A percentile compares a stretch with the other conserved stretches of the same genome.
Evolutionary conservation across 1,140 invertebrate genomes (phyloP).

Genomic region (Holotrichia oblita): DNA sequence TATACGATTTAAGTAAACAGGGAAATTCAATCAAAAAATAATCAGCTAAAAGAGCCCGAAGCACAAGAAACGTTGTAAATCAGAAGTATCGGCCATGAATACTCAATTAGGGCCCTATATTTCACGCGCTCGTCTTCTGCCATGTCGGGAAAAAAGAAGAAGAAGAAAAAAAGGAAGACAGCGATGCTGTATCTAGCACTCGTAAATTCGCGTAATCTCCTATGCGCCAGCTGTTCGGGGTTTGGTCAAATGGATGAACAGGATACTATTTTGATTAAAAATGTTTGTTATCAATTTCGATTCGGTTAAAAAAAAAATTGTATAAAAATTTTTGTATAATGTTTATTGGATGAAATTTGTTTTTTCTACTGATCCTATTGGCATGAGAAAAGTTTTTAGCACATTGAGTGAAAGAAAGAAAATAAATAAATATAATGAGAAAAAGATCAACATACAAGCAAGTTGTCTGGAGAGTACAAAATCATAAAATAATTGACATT

Average conservation of each 20-base stretch:
- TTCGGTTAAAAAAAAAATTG: constrained; percentile 2
- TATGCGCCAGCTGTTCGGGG: not conserved
- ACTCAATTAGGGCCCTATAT: constrained; percentile 46
- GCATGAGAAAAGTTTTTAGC: too few relatives aligned
- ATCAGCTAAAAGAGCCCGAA: constrained; percentile 44
- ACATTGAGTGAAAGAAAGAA: too few relatives aligned
- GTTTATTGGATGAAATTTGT: not conserved
- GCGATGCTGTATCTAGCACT: constrained; percentile 15
- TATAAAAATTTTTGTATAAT: not conserved
- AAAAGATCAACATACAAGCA: too few relatives aligned
- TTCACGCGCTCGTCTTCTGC: constrained; percentile 33
- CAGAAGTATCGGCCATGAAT: constrained; percentile 46
- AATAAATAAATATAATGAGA: too few relatives aligned
- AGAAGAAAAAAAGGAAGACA: not conserved
- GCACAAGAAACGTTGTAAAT: constrained; percentile 45
- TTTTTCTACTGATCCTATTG: too few relatives aligned
- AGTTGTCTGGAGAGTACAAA: too few relatives aligned
- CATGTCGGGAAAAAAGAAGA: not conserved
- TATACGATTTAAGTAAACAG: constrained; percentile 37
- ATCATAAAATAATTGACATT: too few relatives aligned
- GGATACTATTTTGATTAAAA: constrained; percentile 26
- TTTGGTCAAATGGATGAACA: not conserved
- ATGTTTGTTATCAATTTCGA: constrained; percentile 37
- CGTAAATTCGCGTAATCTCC: constrained; percentile 47
- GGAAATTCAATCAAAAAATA: constrained; percentile 48